phyloP scores from a whole-genome alignment of 2,888 invertebrate species.

The Lumbricus terrestris region DNA sequence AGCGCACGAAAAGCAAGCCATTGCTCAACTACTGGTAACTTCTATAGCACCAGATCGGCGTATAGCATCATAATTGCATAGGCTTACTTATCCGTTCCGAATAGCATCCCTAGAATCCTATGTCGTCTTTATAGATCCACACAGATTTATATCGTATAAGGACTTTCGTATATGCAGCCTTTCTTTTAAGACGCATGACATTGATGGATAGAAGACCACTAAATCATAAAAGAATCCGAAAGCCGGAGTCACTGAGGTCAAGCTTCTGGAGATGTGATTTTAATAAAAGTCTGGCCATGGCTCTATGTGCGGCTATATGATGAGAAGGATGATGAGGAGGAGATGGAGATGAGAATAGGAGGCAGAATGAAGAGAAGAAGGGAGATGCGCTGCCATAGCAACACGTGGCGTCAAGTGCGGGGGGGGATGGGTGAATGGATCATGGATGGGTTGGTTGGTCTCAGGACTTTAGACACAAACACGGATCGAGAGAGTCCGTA shows the following conservation, averaged over 20 bases:
- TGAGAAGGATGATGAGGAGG: neutral
- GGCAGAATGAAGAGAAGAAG: neutral
- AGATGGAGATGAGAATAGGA: neutral
- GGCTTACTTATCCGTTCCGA: neutral
- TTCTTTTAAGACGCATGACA: too few species aligned
- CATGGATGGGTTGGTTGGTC: neutral
- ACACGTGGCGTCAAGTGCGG: neutral
- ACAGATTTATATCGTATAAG: too few species aligned
- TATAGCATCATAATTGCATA: neutral
- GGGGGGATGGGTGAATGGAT: neutral
- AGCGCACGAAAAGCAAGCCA: too few species aligned
- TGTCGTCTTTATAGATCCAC: too few species aligned
- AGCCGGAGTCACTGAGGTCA: neutral
- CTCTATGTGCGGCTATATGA: neutral
- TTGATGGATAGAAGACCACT: neutral
- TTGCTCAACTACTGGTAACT: neutral
- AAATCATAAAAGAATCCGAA: neutral
- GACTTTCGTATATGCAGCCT: neutral
- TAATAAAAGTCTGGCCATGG: neutral
- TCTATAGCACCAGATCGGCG: neutral
- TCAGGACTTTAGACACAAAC: neutral
- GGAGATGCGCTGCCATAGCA: neutral
- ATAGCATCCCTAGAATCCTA: neutral
- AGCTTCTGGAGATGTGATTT: neutral
- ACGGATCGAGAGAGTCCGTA: neutral